Evolutionary conservation across 2,797 vertebrate genomes (phyloP).

Genomic region (Novumbra hubbsi): DNA sequence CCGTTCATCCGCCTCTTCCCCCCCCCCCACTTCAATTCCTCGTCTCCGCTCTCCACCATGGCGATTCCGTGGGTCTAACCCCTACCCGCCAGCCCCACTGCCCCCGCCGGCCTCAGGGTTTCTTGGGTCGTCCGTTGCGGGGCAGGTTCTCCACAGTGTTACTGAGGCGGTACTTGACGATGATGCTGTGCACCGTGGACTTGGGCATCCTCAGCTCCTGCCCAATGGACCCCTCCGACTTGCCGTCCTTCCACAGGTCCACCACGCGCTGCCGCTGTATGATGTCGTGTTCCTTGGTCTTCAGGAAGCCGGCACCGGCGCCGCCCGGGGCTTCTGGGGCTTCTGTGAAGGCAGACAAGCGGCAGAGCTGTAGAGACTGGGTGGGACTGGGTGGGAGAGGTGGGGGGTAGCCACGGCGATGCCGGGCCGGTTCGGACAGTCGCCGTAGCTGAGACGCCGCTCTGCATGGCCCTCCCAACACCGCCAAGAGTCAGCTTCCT

Average conservation of each 20-base stretch:
- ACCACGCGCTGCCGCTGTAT: slow-evolving; percentile 81
- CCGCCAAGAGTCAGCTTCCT: slow-evolving; percentile 8
- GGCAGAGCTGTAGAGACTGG: slow-evolving; percentile 80
- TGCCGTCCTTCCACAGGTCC: slow-evolving; percentile 84
- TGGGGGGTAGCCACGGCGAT: slow-evolving; percentile 24
- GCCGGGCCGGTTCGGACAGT: slow-evolving; percentile 11
- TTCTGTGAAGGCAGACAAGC: slow-evolving; percentile 86
- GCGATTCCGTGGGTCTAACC: slow-evolving; percentile 17
- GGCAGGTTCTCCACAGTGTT: slow-evolving; percentile 84
- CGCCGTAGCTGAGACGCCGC: slow-evolving; percentile 13
- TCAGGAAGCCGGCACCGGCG: slow-evolving; percentile 70
- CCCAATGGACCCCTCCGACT: slow-evolving; percentile 81
- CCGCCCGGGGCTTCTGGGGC: slow-evolving; percentile 53
- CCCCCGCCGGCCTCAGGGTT: slow-evolving; percentile 60
- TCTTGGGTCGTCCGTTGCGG: slow-evolving; percentile 79
- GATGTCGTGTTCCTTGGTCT: slow-evolving; percentile 85
- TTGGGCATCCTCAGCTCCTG: slow-evolving; percentile 82
- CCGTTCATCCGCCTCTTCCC: slow-evolving; percentile 13
- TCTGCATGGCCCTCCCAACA: slow-evolving; percentile 2
- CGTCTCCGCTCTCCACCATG: slow-evolving; percentile 35
- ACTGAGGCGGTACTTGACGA: slow-evolving; percentile 82
- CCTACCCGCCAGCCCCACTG: not conserved
- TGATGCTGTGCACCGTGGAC: slow-evolving; percentile 84
- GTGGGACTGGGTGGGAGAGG: slow-evolving; percentile 56
- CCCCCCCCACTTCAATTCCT: slow-evolving; percentile 19